Percentiles rank a stretch among this genome's conserved stretches.
phyloP scores from a whole-genome alignment of 2,113 vertebrate species.

The Dascyllus trimaculatus region DNA sequence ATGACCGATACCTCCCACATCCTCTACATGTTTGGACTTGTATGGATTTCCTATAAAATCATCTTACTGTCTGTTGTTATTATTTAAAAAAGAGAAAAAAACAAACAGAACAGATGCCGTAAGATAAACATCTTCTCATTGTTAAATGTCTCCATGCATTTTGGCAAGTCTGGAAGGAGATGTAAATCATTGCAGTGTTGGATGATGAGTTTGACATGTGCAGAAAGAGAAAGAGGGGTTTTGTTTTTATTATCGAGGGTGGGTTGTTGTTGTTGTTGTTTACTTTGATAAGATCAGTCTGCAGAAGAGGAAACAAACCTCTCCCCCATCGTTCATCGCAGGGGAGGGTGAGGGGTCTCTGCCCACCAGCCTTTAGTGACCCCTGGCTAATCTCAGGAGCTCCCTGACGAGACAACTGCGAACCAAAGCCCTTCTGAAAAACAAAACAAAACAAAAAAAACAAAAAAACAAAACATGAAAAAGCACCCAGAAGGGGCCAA shows the following conservation, averaged over 20 bases:
- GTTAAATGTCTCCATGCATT: conserved; percentile 66
- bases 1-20: conserved; percentile 67
- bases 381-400: conserved; percentile 71
- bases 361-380: conserved; percentile 80
- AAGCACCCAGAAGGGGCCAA: conserved; percentile 42
- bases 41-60: conserved; percentile 73
- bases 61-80: conserved; percentile 35
- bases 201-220: conserved; percentile 59
- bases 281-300: conserved; percentile 70
- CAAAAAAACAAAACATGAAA: not conserved
- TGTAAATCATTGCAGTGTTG: conserved; percentile 81
- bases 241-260: conserved; percentile 51
- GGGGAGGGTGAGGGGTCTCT: conserved; percentile 74
- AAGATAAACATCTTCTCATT: conserved; percentile 44
- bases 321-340: conserved; percentile 50
- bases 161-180: conserved; percentile 85
- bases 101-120: conserved; percentile 53
- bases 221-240: conserved; percentile 56
- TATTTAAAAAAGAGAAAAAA: conserved; percentile 35
- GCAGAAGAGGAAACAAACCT: conserved; percentile 63
- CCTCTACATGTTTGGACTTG: conserved; percentile 72
- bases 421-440: conserved; percentile 69
- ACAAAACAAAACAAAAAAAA: not conserved
- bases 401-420: conserved; percentile 60
- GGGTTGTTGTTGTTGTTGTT: conserved; percentile 52